phyloP scores from a whole-genome alignment of 2,888 invertebrate species.

The Meiosimyza decipiens region DNA sequence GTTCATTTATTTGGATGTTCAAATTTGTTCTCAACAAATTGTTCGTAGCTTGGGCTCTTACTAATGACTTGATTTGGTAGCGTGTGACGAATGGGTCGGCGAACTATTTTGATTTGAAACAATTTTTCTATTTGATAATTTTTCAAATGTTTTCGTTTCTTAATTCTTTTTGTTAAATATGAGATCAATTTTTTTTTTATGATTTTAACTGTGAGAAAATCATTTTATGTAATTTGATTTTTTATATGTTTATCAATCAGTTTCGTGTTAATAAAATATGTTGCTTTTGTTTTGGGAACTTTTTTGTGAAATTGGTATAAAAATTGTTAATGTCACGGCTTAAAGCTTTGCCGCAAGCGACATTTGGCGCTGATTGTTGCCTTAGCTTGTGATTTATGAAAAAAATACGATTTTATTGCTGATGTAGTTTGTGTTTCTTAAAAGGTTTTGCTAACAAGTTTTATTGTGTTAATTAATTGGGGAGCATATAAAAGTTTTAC shows the following conservation, averaged over 20 bases:
- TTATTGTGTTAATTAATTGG: neutral
- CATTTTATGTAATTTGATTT: neutral
- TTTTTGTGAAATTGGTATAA: neutral
- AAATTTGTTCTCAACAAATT: neutral
- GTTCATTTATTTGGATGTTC: neutral
- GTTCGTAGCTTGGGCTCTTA: neutral
- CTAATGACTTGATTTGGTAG: too few relatives aligned
- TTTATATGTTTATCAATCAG: neutral
- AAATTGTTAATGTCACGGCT: constrained; percentile 11
- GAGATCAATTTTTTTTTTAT: neutral
- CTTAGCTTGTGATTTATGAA: neutral
- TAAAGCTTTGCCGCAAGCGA: neutral
- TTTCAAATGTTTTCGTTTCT: neutral
- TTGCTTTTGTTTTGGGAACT: constrained; percentile 2
- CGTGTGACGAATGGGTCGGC: constrained; percentile 14
- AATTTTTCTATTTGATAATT: neutral
- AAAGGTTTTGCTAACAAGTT: constrained; percentile 11
- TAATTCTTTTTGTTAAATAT: neutral
- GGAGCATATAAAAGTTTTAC: neutral
- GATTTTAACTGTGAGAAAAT: neutral
- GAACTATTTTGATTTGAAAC: neutral
- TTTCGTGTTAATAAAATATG: neutral
- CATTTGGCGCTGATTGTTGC: neutral
- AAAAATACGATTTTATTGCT: too few relatives aligned
- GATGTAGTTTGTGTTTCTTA: neutral